These are phyloP conservation scores for Darevskia nairensis DNA, from an alignment of 2,797 vertebrate genomes.

Conservation along the genomic window DNA sequence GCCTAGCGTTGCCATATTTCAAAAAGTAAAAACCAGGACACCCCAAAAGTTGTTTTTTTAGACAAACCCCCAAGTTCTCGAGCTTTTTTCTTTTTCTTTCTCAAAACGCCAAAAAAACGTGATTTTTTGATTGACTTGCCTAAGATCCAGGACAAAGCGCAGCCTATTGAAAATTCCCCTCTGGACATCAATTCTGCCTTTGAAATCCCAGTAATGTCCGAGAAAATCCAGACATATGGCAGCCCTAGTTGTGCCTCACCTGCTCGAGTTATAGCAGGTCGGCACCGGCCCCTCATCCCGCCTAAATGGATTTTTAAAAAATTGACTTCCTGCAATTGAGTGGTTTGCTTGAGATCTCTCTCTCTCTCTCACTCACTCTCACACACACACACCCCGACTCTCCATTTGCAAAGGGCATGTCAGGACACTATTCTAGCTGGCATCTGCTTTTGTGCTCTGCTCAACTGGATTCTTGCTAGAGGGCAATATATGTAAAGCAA, in stretches of 20 bases:
- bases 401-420: constrained; percentile 42
- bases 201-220: too few relatives aligned
- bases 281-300: constrained; percentile 49
- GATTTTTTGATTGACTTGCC: too few relatives aligned
- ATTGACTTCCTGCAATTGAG: constrained; percentile 53
- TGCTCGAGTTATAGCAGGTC: constrained; percentile 42
- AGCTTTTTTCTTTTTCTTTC: too few relatives aligned
- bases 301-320: constrained; percentile 53
- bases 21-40: too few relatives aligned
- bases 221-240: too few relatives aligned
- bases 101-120: too few relatives aligned
- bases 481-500: constrained; percentile 15
- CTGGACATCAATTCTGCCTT: too few relatives aligned
- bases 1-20: neutral
- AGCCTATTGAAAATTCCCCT: too few relatives aligned
- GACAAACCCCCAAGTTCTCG: too few relatives aligned
- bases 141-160: too few relatives aligned
- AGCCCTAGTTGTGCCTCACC: constrained; percentile 41
- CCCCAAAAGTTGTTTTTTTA: too few relatives aligned
- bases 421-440: constrained; percentile 40
- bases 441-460: neutral
- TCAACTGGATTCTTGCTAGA: constrained; percentile 35
- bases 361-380: neutral
- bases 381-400: neutral
- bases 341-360: constrained; percentile 18